Evolutionary conservation across 2,113 vertebrate species (phyloP).

Genomic region (Pavo muticus): DNA sequence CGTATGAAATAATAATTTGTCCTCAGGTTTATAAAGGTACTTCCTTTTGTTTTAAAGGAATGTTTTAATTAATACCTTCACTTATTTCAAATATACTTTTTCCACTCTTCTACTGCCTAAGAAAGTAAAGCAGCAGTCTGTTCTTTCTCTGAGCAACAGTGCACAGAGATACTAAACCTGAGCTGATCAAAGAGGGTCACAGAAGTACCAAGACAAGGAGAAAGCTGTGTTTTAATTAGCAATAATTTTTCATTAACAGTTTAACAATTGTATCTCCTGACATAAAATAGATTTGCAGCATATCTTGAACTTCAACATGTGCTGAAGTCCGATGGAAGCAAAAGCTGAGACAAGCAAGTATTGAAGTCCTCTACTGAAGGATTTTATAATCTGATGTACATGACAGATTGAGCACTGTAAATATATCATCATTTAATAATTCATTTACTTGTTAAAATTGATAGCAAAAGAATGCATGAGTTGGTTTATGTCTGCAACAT

Average conservation of each 20-base stretch:
- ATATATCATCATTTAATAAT: not conserved
- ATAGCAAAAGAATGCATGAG: not conserved
- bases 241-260: not conserved
- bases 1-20: not conserved
- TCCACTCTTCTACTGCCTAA: not conserved
- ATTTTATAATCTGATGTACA: not conserved
- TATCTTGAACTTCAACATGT: not conserved
- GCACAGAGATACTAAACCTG: not conserved
- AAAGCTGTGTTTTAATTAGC: not conserved
- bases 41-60: not conserved
- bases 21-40: not conserved
- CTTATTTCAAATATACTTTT: not conserved
- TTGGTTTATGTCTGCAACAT: not conserved
- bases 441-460: not conserved
- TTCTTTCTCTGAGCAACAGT: not conserved
- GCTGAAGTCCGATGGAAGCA: not conserved
- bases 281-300: not conserved
- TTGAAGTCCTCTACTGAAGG: not conserved
- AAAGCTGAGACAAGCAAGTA: not conserved
- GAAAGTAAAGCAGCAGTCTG: not conserved
- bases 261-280: not conserved
- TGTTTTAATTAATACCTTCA: not conserved
- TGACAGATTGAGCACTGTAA: not conserved
- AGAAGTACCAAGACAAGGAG: not conserved
- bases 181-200: not conserved